Conservation (phyloP, 1,140 invertebrate species). For the Grapholita molesta region DNA sequence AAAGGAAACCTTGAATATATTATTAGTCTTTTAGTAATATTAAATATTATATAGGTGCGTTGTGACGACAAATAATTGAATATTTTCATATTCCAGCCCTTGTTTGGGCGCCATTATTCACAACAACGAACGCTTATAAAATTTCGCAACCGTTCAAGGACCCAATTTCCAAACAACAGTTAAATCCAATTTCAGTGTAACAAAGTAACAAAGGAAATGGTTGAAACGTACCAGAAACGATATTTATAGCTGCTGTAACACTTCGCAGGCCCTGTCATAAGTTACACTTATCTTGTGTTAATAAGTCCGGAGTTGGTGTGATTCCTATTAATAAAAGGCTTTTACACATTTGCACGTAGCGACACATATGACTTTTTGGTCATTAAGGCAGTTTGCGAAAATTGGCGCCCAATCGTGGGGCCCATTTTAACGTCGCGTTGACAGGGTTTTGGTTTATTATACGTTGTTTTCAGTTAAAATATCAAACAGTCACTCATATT, state of each 20-base stretch:
- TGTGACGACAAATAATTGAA: not conserved
- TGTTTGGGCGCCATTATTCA: not conserved
- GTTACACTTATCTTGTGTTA: not conserved
- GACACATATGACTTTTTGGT: not conserved
- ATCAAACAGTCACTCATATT: not conserved
- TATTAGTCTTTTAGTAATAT: not conserved
- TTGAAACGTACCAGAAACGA: not conserved
- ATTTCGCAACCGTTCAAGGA: not conserved
- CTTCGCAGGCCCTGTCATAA: not conserved
- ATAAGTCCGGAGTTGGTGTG: not conserved
- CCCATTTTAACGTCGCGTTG: not conserved
- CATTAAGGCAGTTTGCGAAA: not conserved
- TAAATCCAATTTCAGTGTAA: not conserved
- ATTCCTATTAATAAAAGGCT: not conserved
- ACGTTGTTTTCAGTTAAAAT: not conserved
- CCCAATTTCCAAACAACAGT: not conserved
- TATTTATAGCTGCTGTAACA: not conserved
- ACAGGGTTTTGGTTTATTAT: not conserved
- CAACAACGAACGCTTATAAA: not conserved
- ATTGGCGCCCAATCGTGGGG: slow-evolving; percentile 3
- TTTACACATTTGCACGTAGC: not conserved
- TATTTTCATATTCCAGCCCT: not conserved
- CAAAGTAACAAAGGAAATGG: not conserved
- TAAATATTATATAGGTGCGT: not conserved
- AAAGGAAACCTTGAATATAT: not conserved